These are phyloP conservation scores for Erethizon dorsatum DNA, from an alignment of 2,797 vertebrate genomes.

Conservation along the genomic window DNA sequence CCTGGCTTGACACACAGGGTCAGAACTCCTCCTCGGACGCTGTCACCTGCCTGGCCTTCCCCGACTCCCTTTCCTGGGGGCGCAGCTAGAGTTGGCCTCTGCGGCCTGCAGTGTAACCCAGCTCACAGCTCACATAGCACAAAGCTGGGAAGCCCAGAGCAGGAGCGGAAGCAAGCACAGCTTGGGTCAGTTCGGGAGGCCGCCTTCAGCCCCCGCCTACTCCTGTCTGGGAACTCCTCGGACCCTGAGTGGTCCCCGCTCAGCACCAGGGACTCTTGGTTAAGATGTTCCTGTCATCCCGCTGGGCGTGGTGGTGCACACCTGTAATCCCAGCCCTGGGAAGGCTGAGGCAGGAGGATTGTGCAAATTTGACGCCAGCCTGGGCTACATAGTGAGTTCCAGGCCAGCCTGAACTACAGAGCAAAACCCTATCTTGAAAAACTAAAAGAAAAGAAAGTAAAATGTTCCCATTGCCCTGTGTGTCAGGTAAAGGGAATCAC, in stretches of 20 bases:
- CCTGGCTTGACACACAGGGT: background rate
- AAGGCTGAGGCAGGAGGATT: background rate
- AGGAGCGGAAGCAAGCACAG: background rate
- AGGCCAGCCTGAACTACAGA: background rate
- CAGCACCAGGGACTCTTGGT: background rate
- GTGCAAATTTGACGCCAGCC: background rate
- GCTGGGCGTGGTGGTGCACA: background rate
- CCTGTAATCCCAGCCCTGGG: background rate
- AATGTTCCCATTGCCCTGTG: background rate
- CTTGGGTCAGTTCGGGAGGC: background rate
- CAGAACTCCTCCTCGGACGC: background rate
- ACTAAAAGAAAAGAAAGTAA: background rate
- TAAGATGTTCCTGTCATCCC: background rate
- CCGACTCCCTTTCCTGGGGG: background rate
- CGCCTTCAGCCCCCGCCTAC: background rate
- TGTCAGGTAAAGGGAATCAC: background rate
- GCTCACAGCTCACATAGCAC: background rate
- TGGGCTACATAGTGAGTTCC: background rate
- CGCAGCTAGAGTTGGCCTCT: background rate
- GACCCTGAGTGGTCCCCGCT: background rate
- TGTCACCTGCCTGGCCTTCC: background rate
- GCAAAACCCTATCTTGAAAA: background rate
- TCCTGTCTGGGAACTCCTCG: background rate
- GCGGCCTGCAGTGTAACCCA: background rate
- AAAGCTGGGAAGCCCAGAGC: conserved; percentile 20